Base-by-base conservation (phyloP, 2,888 invertebrate species). In the Idaea biselata region DNA sequence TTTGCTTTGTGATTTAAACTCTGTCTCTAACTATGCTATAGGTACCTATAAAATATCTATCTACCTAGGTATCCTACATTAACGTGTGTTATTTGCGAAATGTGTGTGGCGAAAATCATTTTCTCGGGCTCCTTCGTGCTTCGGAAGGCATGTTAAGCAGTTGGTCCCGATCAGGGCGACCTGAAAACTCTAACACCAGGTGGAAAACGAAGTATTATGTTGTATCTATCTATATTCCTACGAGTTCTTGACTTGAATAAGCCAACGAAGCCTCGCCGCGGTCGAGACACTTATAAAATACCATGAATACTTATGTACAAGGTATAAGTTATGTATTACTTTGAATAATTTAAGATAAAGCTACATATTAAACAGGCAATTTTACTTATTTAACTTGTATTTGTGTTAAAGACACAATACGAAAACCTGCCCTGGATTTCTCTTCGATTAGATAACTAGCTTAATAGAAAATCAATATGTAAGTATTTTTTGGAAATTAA, bases 1-100 rank as follows among this genome's bases (percentile, higher is more conserved):
- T 71, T 67, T 70, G 54, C 59, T 68, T 62, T 60, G 63, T 69
- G 64, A 69, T 68, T 64, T 69, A 54, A 61, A 62, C 58, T 55
- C 44, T 60, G 61, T 58, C 53, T 59, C 8, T 53, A 18, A 17
- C 16, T 32, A 32, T 25, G 17, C 14, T 55, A 53, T 25, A 59
- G 55, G 16, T 16, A 54, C n/a, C n/a, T 25, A 25, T 25, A 25
- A 25, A 25, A 25, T 25, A 25, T 25, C 5, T 25, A 25, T 25
- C 25, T 25, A 25, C 25, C 25, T 25, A 25, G 25, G 25, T 25
- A 25, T 25, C 25, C 25, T 25, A 25, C 25, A 25, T 25, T 25
- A 25, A 25, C 25, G 25, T 25, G 5, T 25, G 3, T 25, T 25
- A 1, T 25, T 25, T 5, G 25, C 3, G 25, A 5, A 3, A 25